Evolutionary conservation across 2,888 invertebrate genomes (phyloP), one percentile per base, ranked within the genome.

Genomic region (Protonemura montana): DNA sequence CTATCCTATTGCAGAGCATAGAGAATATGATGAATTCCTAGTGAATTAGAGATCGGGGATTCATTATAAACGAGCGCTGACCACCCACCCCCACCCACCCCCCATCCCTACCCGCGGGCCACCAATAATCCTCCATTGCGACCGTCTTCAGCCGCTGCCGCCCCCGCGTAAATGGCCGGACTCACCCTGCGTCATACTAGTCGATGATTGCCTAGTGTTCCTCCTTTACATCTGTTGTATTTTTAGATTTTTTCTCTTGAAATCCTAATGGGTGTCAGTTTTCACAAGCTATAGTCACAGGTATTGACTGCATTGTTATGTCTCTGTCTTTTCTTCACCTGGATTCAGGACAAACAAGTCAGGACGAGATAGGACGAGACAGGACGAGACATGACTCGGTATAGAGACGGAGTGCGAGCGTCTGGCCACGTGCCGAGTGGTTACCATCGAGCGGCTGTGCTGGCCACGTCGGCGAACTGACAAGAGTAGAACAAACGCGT

Each of bases 401-500:
- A n/a, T n/a, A 27, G 78, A 28, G 7, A 27, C 76, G 76, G 84
- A 3, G 84, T 84, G 84, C 84, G 84, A 84, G 29, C 84, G 76
- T 25, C 84, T 76, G 13, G 13, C 59, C 84, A 84, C 28, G 76
- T 21, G 59, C 59, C 16, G 13, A 76, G 28, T 76, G 59, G 28
- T 76, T 84, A 84, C 76, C 84, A 76, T 21, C 29, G 29, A 76
- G 42, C 28, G 21, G 29, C 35, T 41, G 41, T n/a, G 82, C 82
- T 7, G 78, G 82, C n/a, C 82, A 25, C 76, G 29, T 0, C 29
- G 76, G 59, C 84, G 76, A 76, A 26, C 59, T 28, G 26, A 83
- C 83, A 82, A 83, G 83, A 86, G 86, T 87, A 86, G 86, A 87
- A 87, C 86, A 86, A 87, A 87, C 86, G 86, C 85, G 86, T 86